These are phyloP conservation scores for Cantharis nigra DNA, from an alignment of 2,888 invertebrate species.

Conservation along the genomic window DNA sequence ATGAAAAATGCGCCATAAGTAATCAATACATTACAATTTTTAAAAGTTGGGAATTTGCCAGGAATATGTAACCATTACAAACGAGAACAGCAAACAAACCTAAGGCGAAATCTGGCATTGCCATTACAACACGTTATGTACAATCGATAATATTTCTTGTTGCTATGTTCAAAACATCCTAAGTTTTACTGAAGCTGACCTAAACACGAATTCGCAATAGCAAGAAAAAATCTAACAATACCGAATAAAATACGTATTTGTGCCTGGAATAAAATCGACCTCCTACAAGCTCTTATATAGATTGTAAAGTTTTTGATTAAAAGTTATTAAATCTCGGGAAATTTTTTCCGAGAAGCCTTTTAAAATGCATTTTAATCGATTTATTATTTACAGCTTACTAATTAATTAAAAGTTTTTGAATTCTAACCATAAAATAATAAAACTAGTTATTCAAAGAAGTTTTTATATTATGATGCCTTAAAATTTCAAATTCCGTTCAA, in stretches of 20 bases:
- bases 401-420: background rate
- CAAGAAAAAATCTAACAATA: background rate
- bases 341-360: background rate
- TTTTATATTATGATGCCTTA: background rate
- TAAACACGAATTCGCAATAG: background rate
- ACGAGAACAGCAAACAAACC: background rate
- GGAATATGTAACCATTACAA: background rate
- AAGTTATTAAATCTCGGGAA: background rate
- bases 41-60: background rate
- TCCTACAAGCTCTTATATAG: background rate
- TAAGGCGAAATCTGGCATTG: slow-evolving; percentile 2
- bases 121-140: slow-evolving; percentile 1
- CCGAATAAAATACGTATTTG: background rate
- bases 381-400: background rate
- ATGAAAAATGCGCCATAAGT: background rate
- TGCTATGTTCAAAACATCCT: slow-evolving; percentile 1
- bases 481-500: background rate
- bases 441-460: background rate
- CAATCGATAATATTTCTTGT: background rate
- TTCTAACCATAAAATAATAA: background rate
- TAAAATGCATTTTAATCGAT: background rate
- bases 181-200: slow-evolving; percentile 1
- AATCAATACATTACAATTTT: background rate
- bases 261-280: background rate
- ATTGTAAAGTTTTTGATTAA: background rate